A percentile compares a stretch with the other conserved stretches of the same genome.
These are phyloP conservation scores for Erebia palarica DNA, from an alignment of 2,888 invertebrate genomes.

Conservation along the genomic window DNA sequence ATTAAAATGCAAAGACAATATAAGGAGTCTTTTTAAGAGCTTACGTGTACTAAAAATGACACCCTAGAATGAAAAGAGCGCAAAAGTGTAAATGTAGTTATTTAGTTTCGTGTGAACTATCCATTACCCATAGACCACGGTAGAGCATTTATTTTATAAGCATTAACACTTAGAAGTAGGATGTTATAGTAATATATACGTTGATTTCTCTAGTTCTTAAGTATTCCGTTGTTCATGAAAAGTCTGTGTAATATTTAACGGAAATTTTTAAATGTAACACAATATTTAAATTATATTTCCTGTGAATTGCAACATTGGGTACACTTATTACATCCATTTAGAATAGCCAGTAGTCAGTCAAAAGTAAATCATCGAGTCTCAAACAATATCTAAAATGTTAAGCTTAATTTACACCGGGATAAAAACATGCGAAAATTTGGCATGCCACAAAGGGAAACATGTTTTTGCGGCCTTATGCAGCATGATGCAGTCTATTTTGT, in stretches of 20 bases:
- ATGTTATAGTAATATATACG: constrained; percentile 82
- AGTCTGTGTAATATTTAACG: constrained; percentile 50
- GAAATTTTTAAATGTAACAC: constrained; percentile 33
- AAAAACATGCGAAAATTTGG: no score
- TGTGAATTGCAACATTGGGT: constrained; percentile 36
- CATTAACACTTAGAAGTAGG: constrained; percentile 74
- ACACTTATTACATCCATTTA: not conserved
- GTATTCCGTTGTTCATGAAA: constrained; percentile 66
- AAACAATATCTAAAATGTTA: no score
- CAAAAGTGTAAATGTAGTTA: constrained; percentile 30
- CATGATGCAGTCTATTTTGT: no score
- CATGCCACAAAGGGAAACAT: no score
- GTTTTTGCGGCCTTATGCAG: no score
- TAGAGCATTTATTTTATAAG: constrained; percentile 80
- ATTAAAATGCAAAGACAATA: constrained; percentile 15
- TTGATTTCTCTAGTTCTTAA: constrained; percentile 77
- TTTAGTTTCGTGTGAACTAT: constrained; percentile 33
- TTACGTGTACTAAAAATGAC: constrained; percentile 1
- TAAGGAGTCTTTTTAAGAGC: constrained; percentile 4
- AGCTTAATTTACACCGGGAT: no score
- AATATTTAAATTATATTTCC: constrained; percentile 42
- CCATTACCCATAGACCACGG: constrained; percentile 54
- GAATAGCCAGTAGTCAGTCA: constrained; percentile 4
- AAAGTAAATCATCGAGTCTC: not conserved
- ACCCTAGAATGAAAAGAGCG: constrained; percentile 16